Conservation (phyloP, 2,797 vertebrate species). For the Sardinella longiceps region DNA sequence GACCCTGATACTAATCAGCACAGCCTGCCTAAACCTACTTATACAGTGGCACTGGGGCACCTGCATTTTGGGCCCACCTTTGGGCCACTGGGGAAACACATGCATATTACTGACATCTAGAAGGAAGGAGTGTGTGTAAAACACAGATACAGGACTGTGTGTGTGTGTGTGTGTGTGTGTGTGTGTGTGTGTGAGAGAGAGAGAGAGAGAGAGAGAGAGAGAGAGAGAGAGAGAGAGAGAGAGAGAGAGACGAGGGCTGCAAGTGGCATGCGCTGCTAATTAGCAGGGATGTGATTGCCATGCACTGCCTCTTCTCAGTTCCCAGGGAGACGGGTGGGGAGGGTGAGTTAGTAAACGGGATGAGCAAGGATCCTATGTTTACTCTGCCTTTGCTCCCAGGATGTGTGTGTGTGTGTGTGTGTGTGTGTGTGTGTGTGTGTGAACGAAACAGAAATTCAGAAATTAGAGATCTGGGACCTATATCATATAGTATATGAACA, state of each 20-base stretch:
- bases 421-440: neutral
- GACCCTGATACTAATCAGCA: neutral
- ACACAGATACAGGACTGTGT: neutral
- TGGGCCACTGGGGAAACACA: neutral
- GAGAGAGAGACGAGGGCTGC: neutral
- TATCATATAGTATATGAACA: too few species aligned
- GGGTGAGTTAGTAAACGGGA: neutral
- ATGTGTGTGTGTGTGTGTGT: neutral
- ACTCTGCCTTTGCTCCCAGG: neutral
- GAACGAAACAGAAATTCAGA: neutral
- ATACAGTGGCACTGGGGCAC: neutral
- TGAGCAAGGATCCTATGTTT: neutral
- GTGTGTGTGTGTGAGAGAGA: neutral
- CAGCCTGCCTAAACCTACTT: neutral
- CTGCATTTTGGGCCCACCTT: neutral
- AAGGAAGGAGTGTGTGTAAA: neutral
- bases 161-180: neutral
- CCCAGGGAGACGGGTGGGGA: neutral
- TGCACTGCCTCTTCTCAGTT: neutral
- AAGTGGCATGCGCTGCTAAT: neutral
- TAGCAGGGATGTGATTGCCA: conserved; percentile 16
- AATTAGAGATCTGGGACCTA: neutral
- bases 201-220: too few species aligned
- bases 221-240: neutral
- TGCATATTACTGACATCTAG: neutral